Evolutionary conservation across 1,140 invertebrate species (phyloP), one percentile per base, ranked within the genome.

Genomic region (Lutraria rhynchaena): DNA sequence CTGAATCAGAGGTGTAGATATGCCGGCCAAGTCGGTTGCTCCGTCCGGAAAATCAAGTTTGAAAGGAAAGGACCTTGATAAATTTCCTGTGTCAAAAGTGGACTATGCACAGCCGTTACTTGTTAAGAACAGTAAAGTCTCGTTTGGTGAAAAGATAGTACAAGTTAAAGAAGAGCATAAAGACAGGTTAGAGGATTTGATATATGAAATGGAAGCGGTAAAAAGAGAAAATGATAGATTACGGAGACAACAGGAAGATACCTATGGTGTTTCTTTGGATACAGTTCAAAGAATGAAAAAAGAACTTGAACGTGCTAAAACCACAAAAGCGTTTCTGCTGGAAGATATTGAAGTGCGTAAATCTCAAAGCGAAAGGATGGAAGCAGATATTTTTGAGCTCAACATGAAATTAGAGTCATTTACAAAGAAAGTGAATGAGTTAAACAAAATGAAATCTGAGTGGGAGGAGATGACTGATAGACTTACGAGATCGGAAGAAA

Each of bases 301-400:
- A 51, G 74, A 85, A 69, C 51, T 85, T 29, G 83, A 85, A 44
- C 58, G 63, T 11, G 78, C 81, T 7, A 85, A 67, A 74, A 75
- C 77, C 0, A 82, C 85, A 1, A 74, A 73, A n/a, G 41, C 29
- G 37, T 86, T 85, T 60, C 65, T 83, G 17, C 29, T 86, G 13
- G 57, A 69, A 29, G 85, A 84, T 57, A 77, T 83, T 46, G 83
- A 85, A 44, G 51, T 74, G 11, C 41, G 82, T 17, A 84, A 83
- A 60, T 49, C 37, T 17, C 75, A 80, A 67, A 70, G 76, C 46
- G 67, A 78, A 15, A 67, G 60, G 27, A 41, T 84, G 51, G 75
- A 84, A 53, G 82, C 84, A 46, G 69, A 81, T 46, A 51, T 83
- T 27, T 83, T 84, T 83, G 83, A 86, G 76, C 24, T 84, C 53